Conservation (phyloP, 2,888 invertebrate species). For the Drosophila robusta region DNA sequence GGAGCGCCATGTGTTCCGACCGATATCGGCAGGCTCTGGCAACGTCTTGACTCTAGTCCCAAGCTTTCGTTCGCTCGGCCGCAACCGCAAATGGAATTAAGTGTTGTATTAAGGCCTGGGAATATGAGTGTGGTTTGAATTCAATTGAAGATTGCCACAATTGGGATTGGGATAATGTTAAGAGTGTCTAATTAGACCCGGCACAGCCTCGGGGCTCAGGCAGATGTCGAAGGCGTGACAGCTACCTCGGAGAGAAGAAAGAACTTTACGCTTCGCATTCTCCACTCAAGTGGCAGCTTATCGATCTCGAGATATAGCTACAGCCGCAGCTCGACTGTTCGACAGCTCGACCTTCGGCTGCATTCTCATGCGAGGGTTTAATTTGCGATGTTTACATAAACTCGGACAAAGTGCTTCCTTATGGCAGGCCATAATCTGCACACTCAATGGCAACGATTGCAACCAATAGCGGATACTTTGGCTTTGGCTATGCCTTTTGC, state of each 20-base stretch:
- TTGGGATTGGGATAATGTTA: neutral
- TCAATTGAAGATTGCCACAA: slow-evolving; percentile 15
- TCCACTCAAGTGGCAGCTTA: slow-evolving; percentile 12
- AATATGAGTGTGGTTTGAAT: slow-evolving; percentile 19
- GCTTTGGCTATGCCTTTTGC: slow-evolving; percentile 6
- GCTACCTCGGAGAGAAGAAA: neutral
- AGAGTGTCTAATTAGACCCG: slow-evolving; percentile 36
- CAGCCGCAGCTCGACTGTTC: slow-evolving; percentile 13
- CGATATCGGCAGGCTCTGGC: slow-evolving; percentile 37
- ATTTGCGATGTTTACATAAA: slow-evolving; percentile 70
- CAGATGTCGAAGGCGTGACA: slow-evolving; percentile 37
- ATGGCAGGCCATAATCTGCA: slow-evolving; percentile 65
- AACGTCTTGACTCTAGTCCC: neutral
- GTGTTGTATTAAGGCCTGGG: slow-evolving; percentile 33
- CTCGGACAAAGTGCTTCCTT: slow-evolving; percentile 67
- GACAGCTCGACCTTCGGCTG: slow-evolving; percentile 10
- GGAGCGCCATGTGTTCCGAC: slow-evolving; percentile 41
- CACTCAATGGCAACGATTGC: slow-evolving; percentile 52
- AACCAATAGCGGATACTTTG: slow-evolving; percentile 47
- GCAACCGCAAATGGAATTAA: slow-evolving; percentile 52
- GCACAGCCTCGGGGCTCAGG: slow-evolving; percentile 34
- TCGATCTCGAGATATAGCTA: slow-evolving; percentile 24
- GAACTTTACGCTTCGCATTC: neutral
- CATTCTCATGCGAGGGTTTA: slow-evolving; percentile 21
- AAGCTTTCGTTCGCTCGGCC: neutral